Evolutionary conservation across 2,888 invertebrate genomes (phyloP), one percentile per base, ranked within the genome.

Genomic region (Ectobius pallidus): DNA sequence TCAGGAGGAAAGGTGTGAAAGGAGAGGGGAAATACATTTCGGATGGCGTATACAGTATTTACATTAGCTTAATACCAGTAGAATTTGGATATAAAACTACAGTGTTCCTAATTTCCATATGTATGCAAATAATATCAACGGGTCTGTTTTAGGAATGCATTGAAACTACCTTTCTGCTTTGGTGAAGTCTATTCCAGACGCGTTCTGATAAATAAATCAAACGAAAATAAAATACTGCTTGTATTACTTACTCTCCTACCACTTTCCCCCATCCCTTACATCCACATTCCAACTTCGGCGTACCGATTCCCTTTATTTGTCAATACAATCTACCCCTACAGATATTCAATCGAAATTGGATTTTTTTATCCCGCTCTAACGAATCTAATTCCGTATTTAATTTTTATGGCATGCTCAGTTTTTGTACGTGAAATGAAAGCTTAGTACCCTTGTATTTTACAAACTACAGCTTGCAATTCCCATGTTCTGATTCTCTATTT

Each of bases 261-360:
- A n/a, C n/a, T n/a, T n/a, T n/a, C n/a, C n/a, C n/a, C n/a, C 52
- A 22, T 14, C 52, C 52, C 52, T 22, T 1, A 25, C n/a, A n/a
- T n/a, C 34, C 11, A 7, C 34, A 6, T 34, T 6, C 7, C 34
- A 11, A 30, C 58, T 30, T 30, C 58, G 4, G 32, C 2, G 32
- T 14, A 30, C 32, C 58, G n/a, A 32, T 58, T 25, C 27, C 58
- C 58, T 58, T 58, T 58, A 58, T 58, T 58, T 58, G 58, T 32
- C 58, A 58, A 58, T 58, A 58, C 32, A 14, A 30, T 16, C 32
- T 30, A 16, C 6, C 14, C 16, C 11, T n/a, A 27, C 16, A 7
- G 58, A 58, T 58, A 58, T 58, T 30, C 32, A 58, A 58, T 30
- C 58, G 58, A 58, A 58, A 58, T 58, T 58, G 30, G 58, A 58